Percentiles rank a stretch among this genome's conserved stretches.
Conservation (phyloP, 2,113 vertebrate genomes). For the Sardina pilchardus region DNA sequence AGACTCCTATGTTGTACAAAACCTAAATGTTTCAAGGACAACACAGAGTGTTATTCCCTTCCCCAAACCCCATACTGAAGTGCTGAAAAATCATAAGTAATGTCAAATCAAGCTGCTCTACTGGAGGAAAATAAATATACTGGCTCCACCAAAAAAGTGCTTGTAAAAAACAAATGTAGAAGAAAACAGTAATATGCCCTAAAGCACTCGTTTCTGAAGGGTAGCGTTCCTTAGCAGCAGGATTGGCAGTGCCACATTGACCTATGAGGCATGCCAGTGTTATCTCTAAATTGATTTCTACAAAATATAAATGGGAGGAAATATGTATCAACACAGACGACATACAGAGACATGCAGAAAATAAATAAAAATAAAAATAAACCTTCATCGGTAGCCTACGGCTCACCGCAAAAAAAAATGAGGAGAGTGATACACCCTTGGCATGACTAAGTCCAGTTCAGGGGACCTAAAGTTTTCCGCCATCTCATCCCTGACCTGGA, state of each 20-base stretch:
- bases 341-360: neutral
- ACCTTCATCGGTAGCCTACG: neutral
- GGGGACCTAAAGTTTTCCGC: neutral
- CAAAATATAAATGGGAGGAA: neutral
- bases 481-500: neutral
- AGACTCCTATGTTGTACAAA: neutral
- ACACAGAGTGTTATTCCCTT: neutral
- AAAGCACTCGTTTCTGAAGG: conserved; percentile 1
- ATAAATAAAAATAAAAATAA: neutral
- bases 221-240: neutral
- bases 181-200: neutral
- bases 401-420: neutral
- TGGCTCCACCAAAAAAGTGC: neutral
- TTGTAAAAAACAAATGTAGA: neutral
- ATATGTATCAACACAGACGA: neutral
- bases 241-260: neutral
- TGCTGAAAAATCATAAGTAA: neutral
- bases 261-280: conserved; percentile 3
- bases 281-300: conserved; percentile 13
- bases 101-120: neutral
- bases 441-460: neutral
- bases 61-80: neutral
- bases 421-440: neutral
- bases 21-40: neutral
- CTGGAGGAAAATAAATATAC: neutral